Evolutionary conservation across 1,140 invertebrate genomes (phyloP), one percentile per base, ranked within the genome.

Genomic region (Mycetomoellerius zeteki): DNA sequence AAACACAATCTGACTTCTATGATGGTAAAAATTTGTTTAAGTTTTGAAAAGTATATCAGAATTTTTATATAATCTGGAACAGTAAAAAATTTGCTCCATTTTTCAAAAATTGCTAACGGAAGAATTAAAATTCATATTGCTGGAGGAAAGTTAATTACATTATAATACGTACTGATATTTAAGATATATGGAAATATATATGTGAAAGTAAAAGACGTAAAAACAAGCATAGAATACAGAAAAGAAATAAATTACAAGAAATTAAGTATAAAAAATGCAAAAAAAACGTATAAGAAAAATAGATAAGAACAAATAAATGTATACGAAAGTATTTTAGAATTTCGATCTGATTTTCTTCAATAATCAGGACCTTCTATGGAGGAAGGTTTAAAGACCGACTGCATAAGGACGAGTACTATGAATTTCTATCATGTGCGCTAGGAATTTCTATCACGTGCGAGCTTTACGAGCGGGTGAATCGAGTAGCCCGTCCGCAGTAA

Each of bases 381-480:
- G 19, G 10, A 67, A 67, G 43, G 43, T 3, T 43, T 24, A 24
- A 67, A 21, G 33, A 43, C 10, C 3, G 14, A 62, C 54, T 5
- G 54, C 16, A 16, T 19, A n/a, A 43, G 7, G 43, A 69, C 7
- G 24, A 52, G 47, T 19, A 16, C 0, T 12, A 43, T 27, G 67
- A 50, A 16, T 71, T 71, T 71, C 30, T 65, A 65, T 33, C 43
- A 0, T 24, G 43, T n/a, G n/a, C 43, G 47, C 14, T 52, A 37
- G 43, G 65, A 64, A 30, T 54, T 52, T 62, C 47, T 54, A 19
- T 64, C 43, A 14, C 16, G 54, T 65, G 60, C 47, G n/a, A 21
- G 50, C 33, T 62, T 77, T 27, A 76, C 54, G 33, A 77, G 37
- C 37, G 14, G 12, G 3, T 33, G 76, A 64, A 65, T 52, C 60